Evolutionary conservation across 2,113 vertebrate genomes (phyloP).

Genomic region (Bungarus multicinctus): DNA sequence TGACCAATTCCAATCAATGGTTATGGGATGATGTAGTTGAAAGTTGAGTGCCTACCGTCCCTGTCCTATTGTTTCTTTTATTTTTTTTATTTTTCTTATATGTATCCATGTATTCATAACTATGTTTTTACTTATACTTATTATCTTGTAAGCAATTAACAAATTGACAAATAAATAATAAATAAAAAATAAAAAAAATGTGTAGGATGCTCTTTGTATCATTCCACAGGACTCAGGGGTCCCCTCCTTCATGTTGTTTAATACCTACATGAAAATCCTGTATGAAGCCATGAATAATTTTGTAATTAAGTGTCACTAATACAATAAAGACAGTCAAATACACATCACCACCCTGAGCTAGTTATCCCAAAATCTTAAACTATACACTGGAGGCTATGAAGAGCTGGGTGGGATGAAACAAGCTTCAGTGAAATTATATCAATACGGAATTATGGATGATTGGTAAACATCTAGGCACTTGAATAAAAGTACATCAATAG

Average conservation of each 20-base stretch:
- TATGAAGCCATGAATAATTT: background rate
- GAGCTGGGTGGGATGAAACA: background rate
- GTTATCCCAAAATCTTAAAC: background rate
- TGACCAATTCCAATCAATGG: background rate
- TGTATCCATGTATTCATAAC: no score
- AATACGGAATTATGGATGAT: no score
- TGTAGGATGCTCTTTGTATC: background rate
- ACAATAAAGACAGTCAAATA: background rate
- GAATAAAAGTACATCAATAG: background rate
- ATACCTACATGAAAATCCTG: background rate
- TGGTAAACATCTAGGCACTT: no score
- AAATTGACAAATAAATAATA: no score
- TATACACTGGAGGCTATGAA: background rate
- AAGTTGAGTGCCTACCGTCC: no score
- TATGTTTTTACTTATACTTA: no score
- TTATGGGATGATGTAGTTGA: background rate
- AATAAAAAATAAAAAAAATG: no score
- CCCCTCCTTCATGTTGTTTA: background rate
- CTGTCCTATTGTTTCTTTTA: no score
- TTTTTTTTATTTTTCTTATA: no score
- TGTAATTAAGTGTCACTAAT: background rate
- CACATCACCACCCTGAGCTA: background rate
- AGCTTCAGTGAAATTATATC: background rate
- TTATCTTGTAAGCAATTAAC: no score
- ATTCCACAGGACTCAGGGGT: background rate